Evolutionary conservation across 2,113 vertebrate species (phyloP).

Genomic region (Sigmodon hispidus): DNA sequence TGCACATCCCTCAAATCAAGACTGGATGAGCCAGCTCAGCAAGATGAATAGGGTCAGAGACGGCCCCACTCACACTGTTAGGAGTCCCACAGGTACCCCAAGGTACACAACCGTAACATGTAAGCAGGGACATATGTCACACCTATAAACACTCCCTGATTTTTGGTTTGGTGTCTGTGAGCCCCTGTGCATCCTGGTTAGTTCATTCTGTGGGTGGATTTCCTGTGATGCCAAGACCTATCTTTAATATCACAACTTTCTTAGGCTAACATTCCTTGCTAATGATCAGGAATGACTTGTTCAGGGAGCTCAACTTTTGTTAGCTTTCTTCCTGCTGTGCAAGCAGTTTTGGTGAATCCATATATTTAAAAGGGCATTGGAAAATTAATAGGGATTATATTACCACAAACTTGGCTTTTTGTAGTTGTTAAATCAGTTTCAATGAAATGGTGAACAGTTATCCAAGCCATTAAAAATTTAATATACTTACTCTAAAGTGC

Average conservation of each 20-base stretch:
- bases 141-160: neutral
- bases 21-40: neutral
- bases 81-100: neutral
- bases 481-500: neutral
- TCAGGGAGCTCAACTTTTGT: neutral
- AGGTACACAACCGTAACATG: neutral
- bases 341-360: neutral
- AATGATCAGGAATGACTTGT: neutral
- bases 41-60: neutral
- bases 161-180: neutral
- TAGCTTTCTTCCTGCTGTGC: neutral
- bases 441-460: constrained; percentile 6
- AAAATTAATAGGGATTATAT: constrained; percentile 52
- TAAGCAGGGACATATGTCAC: neutral
- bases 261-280: neutral
- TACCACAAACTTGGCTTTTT: constrained; percentile 35
- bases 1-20: neutral
- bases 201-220: neutral
- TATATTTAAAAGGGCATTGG: neutral
- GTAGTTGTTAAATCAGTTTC: constrained; percentile 49
- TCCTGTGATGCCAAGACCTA: neutral
- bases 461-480: constrained; percentile 49
- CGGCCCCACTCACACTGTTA: neutral
- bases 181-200: neutral
- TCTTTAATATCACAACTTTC: neutral